Evolutionary conservation across 2,888 invertebrate genomes (phyloP).

Genomic region (Agonopterix subpropinquella): DNA sequence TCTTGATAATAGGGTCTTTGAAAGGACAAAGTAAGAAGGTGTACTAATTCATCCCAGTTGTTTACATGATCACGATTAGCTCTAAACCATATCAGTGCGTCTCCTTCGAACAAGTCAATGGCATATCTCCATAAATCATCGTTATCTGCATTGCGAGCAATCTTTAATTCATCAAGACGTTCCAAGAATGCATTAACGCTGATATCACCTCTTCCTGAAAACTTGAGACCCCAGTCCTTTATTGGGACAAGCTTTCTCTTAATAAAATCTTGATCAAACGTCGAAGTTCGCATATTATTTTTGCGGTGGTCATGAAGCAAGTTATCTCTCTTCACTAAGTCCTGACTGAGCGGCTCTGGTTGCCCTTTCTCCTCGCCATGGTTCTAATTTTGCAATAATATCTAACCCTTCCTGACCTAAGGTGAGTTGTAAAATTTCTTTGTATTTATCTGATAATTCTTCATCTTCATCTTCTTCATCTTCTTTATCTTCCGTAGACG

Average conservation of each 20-base stretch:
- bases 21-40: background rate
- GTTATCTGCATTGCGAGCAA: slow-evolving; percentile 4
- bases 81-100: slow-evolving; percentile 6
- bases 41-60: background rate
- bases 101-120: slow-evolving; percentile 3
- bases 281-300: background rate
- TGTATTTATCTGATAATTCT: background rate
- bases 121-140: slow-evolving; percentile 6
- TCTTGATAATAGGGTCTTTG: slow-evolving; percentile 7
- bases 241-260: slow-evolving; percentile 5
- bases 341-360: background rate
- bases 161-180: slow-evolving; percentile 5
- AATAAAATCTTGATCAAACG: background rate
- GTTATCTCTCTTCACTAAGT: background rate
- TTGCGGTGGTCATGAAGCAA: background rate
- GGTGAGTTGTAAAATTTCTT: background rate
- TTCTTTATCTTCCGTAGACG: background rate
- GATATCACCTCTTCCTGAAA: background rate
- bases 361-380: background rate
- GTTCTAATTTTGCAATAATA: background rate
- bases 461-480: background rate
- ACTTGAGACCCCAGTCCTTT: slow-evolving; percentile 7
- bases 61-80: background rate
- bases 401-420: background rate
- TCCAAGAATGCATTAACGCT: slow-evolving; percentile 8